Base-by-base conservation (phyloP, 2,797 vertebrate species). In the Phoxinus dragarum region DNA sequence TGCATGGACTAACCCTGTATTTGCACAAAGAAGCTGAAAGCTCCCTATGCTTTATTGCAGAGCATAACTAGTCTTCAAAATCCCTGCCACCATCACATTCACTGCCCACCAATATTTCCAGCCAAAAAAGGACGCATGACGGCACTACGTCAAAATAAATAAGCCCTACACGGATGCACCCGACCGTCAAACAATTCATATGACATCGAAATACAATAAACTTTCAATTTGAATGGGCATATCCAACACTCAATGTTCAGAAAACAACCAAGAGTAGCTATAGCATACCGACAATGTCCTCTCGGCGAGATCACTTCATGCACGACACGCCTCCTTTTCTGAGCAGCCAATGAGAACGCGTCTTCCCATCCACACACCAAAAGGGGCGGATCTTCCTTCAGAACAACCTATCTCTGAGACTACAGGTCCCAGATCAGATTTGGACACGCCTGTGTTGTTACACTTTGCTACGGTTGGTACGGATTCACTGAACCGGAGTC, bases 1-100 rank as follows among this genome's bases (percentile, higher is more conserved):
- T 68, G 31, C 64, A 80, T 47, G 40, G 5, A 66, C 40, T 36
- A 56, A 80, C 11, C 27, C 5, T 80, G 61, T 31, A 80, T 68
- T 52, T 68, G 1, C 56, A 61, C 23, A 78, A 71, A 42, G 19
- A 14, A 34, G 17, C 67, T 61, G 36, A 49, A 40, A 14, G 40
- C 31, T 10, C n/a, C 10, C 9, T 9, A 54, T 40, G 27, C 44
- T 64, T 44, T 82, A 72, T 21, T 71, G 81, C 67, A 79, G 66
- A 56, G 68, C 23, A 79, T 54, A 67, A 52, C n/a, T 64, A n/a
- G 42, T 77, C 47, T 73, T 74, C 6, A 52, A 64, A 59, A 84
- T 36, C 47, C 40, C 74, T 66, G 84, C 83, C 81, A 89, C 84
- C 84, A 86, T 86, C 84, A 61, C 56, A 61, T 61, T 61, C 23